Base-by-base conservation (phyloP, 2,888 invertebrate genomes). In the Cataglyphis albicans region DNA sequence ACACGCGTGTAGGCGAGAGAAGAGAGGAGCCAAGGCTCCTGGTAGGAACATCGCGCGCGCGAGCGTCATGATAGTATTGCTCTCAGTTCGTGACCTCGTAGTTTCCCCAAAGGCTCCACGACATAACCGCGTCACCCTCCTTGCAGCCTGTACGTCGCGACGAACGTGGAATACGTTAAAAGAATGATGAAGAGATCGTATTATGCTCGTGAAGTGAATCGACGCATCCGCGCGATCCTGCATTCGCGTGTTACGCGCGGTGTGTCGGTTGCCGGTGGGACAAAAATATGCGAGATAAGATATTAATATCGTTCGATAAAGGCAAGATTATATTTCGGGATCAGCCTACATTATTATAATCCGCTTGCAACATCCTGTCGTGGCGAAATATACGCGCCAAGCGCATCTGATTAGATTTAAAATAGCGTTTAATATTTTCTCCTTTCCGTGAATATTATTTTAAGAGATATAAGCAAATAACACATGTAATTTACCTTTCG, bases 151-250 rank as follows among this genome's bases (percentile, higher is more conserved):
- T 87, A 84, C 88, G 87, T 86, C 84, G 85, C 86, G 85, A 91
- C 91, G 91, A 89, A 89, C 82, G 78, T 81, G 83, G 90, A 90
- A 91, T 92, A 92, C 90, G 90, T 90, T 93, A 88, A 91, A 92
- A 92, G 91, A 92, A 91, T 91, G 90, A 92, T 90, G 90, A 91
- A 90, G 88, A 90, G 86, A 89, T 82, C 80, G 76, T 85, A 90
- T 91, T 90, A 91, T 89, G 85, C 85, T 84, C 81, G 75, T 82
- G 59, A 72, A 21, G 63, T 25, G 12, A 65, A 65, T 64, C 38
- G 59, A 41, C 65, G 72, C 52, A 44, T 73, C 52, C 52, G 72
- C 61, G 57, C 74, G 88, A 89, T 86, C 84, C 84, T 68, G 81
- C 72, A 29, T 75, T 67, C 61, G 64, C 21, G 35, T 32, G 38